Evolutionary conservation across 2,113 vertebrate species (phyloP).

Genomic region (Donacobius atricapilla): DNA sequence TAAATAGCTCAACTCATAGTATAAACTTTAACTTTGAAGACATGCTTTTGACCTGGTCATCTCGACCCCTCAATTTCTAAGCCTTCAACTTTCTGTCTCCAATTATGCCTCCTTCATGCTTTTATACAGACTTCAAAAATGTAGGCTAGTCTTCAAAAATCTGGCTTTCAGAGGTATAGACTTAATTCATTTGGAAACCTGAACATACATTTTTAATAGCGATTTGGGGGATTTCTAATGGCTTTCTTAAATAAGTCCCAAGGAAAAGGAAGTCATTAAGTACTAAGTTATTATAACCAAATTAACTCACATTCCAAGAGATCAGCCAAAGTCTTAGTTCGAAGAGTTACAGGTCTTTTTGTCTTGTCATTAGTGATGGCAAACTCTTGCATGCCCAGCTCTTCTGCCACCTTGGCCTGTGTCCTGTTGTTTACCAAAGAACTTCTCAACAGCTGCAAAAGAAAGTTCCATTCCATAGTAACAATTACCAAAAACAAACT

Average conservation of each 20-base stretch:
- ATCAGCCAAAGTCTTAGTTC: constrained; percentile 96
- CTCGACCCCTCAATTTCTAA: background rate
- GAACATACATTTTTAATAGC: background rate
- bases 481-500: background rate
- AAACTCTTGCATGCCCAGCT: constrained; percentile 97
- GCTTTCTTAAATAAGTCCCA: background rate
- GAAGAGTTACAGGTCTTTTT: constrained; percentile 89
- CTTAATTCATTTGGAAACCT: background rate
- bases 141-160: background rate
- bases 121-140: background rate
- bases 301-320: constrained; percentile 89
- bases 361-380: constrained; percentile 99
- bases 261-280: background rate
- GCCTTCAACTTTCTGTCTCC: background rate
- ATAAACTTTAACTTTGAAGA: background rate
- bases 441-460: constrained; percentile 86
- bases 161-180: background rate
- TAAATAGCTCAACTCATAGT: background rate
- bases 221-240: background rate
- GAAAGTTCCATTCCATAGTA: background rate
- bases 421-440: constrained; percentile 98
- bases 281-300: background rate
- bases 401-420: constrained; percentile 97
- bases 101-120: background rate
- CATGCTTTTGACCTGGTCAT: background rate